Base-by-base conservation (phyloP, 2,888 invertebrate species). In the Spicauda simplicius region DNA sequence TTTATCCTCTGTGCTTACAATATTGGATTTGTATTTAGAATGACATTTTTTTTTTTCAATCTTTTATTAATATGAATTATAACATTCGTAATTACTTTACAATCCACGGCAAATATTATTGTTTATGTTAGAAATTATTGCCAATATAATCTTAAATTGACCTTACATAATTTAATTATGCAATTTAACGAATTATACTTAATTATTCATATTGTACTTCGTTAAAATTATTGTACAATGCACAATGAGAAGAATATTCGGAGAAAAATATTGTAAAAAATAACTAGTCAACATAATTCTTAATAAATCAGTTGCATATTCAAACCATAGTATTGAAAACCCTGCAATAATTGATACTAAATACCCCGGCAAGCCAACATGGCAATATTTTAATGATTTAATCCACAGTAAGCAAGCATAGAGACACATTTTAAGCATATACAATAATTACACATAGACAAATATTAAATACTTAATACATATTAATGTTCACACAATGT, bases 351-450 rank as follows among this genome's bases (percentile, higher is more conserved):
- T 8, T 45, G 45, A 61, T 18, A n/a, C 30, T 53, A 64, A 64
- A 62, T 70, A 18, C 25, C 19, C 16, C 25, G 10, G 33, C 55
- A 64, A 63, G 63, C 56, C 30, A 57, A 64, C 56, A 64, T 14
- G 54, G 41, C 25, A 25, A 11, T 45, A 18, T 55, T 7, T 12
- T 63, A 55, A 20, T 55, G 41, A 50, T 57, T 41, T n/a, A 33
- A 55, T 56, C 33, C 56, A 64, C 64, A 57, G 3, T 33, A 64
- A 64, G 64, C 64, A 50, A 10, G 56, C 64, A 57, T n/a, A 50
- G 33, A 50, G 25, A 25, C 3, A 48, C 48, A 5, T 48, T 16
- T 4, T 48, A 48, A 48, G 48, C 48, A 7, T 48, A 16, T 48
- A 48, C 16, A 48, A 45, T 7, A 37, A 45, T 6, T 48, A 16